Percentiles rank a stretch among this genome's conserved stretches.
Conservation (phyloP, 2,797 vertebrate species). For the Gadopsis marmoratus region DNA sequence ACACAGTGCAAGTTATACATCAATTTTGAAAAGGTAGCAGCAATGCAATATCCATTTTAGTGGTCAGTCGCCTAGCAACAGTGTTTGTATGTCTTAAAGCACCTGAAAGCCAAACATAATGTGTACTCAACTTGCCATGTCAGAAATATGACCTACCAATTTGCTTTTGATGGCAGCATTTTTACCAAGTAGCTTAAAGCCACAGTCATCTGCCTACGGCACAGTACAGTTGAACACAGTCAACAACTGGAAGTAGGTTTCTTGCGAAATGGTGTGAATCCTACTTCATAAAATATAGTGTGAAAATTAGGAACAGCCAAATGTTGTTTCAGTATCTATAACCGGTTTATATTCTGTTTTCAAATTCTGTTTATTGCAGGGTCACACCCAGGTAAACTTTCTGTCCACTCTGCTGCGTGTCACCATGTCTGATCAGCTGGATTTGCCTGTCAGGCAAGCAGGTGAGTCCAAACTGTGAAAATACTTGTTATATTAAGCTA, state of each 20-base stretch:
- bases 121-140: neutral
- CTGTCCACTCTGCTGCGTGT: constrained; percentile 96
- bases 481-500: neutral
- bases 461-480: constrained; percentile 83
- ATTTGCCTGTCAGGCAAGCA: constrained; percentile 98
- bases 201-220: too few relatives aligned
- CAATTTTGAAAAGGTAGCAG: neutral
- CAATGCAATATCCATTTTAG: neutral
- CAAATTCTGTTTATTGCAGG: constrained; percentile 81
- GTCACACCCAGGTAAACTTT: constrained; percentile 96
- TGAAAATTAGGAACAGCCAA: neutral
- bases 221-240: neutral
- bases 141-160: neutral
- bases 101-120: neutral
- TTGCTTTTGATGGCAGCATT: neutral
- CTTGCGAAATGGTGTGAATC: neutral
- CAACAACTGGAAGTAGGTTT: neutral
- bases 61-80: neutral
- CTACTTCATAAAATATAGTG: neutral
- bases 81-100: constrained; percentile 5
- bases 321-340: constrained; percentile 20
- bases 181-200: neutral
- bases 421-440: constrained; percentile 98
- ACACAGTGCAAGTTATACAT: neutral
- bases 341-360: constrained; percentile 17